Evolutionary conservation across 2,888 invertebrate genomes (phyloP).

Genomic region (Nemoura dubitans): DNA sequence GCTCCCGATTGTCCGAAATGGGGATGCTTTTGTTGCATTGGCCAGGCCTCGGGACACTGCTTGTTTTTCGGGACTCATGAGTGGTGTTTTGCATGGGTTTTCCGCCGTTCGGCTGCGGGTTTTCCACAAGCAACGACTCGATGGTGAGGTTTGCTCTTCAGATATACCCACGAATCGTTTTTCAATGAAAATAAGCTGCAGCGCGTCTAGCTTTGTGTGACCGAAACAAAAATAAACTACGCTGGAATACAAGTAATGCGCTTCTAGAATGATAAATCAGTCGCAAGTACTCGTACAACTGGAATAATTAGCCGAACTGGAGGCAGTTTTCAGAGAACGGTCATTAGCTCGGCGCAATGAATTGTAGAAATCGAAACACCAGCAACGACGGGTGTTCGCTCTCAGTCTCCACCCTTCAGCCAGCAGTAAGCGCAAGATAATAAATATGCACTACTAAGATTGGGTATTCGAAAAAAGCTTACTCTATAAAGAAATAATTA

Average conservation of each 20-base stretch:
- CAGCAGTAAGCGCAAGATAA: background rate
- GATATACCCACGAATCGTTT: too few species aligned
- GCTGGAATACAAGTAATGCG: background rate
- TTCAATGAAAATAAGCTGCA: too few species aligned
- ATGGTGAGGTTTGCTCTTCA: too few species aligned
- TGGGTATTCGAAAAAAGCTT: background rate
- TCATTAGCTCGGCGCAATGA: background rate
- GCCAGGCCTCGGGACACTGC: too few species aligned
- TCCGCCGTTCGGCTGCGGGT: too few species aligned
- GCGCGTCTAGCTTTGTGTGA: too few species aligned
- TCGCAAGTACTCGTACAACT: background rate
- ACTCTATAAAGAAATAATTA: background rate
- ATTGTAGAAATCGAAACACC: background rate
- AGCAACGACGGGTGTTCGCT: background rate
- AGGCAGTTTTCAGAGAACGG: background rate
- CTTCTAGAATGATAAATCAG: background rate
- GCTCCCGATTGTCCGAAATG: background rate
- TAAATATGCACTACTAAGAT: background rate
- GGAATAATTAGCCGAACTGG: background rate
- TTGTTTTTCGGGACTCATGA: too few species aligned
- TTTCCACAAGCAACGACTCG: too few species aligned
- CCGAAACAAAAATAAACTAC: too few species aligned
- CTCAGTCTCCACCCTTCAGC: background rate
- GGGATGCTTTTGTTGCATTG: too few species aligned
- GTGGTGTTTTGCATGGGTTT: too few species aligned